These are phyloP conservation scores for Nemotelus pantherinus DNA, from an alignment of 2,888 invertebrate genomes.

Conservation along the genomic window DNA sequence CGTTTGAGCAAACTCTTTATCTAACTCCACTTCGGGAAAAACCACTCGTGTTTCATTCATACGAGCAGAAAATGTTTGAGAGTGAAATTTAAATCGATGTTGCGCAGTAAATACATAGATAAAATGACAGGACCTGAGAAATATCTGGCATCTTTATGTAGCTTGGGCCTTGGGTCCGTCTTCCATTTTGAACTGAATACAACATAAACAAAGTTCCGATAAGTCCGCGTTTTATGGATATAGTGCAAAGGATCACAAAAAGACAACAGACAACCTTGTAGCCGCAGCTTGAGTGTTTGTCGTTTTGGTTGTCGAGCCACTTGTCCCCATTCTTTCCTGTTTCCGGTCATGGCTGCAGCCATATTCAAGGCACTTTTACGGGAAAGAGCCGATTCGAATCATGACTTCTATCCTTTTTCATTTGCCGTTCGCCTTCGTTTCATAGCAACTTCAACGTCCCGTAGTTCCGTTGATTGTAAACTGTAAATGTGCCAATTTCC, in stretches of 20 bases:
- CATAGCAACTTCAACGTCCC: background rate
- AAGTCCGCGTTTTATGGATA: conserved; percentile 2
- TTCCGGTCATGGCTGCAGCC: too few relatives aligned
- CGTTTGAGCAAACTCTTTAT: too few relatives aligned
- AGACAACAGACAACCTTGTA: conserved; percentile 6
- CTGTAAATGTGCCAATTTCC: conserved; percentile 44
- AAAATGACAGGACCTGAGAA: background rate
- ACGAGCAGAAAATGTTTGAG: background rate
- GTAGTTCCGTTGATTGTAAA: conserved; percentile 42
- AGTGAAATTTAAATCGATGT: background rate
- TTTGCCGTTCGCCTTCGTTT: background rate
- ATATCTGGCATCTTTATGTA: background rate
- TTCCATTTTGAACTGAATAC: background rate
- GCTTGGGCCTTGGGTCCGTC: background rate
- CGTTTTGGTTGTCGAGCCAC: conserved; percentile 9
- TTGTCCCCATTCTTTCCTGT: background rate
- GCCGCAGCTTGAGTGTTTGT: background rate
- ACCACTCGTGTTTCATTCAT: too few relatives aligned
- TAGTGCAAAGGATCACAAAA: background rate
- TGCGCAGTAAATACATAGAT: background rate
- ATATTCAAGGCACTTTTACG: too few relatives aligned
- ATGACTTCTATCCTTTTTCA: too few relatives aligned
- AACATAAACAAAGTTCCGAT: background rate
- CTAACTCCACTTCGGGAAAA: too few relatives aligned
- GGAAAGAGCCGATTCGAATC: too few relatives aligned